phyloP scores from a whole-genome alignment of 2,888 invertebrate genomes.

The Macrophya annulata region DNA sequence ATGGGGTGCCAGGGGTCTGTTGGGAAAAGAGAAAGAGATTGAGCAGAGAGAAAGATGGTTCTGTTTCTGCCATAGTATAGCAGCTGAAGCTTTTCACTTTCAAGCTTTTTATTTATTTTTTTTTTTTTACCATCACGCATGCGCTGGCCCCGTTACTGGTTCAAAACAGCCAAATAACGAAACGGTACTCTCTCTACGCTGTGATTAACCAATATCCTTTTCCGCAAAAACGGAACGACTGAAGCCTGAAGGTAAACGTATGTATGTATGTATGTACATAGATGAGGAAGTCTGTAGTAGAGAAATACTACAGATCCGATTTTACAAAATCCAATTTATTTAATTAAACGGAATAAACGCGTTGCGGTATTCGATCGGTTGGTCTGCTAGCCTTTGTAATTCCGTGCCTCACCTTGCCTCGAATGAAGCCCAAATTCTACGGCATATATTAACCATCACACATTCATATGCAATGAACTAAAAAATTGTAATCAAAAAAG shows the following conservation, averaged over 20 bases:
- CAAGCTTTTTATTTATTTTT: background rate
- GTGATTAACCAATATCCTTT: conserved; percentile 52
- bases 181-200: conserved; percentile 23
- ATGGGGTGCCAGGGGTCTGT: conserved; percentile 12
- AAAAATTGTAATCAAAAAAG: background rate
- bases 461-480: background rate
- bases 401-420: background rate
- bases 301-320: conserved; percentile 42
- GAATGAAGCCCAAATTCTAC: background rate
- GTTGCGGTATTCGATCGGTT: conserved; percentile 43
- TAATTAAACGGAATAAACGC: conserved; percentile 60
- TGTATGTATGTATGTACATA: background rate
- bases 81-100: conserved; percentile 50
- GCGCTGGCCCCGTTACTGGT: background rate
- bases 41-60: background rate
- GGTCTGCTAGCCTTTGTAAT: conserved; percentile 13
- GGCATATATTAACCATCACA: background rate
- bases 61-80: conserved; percentile 27
- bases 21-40: background rate
- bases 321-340: conserved; percentile 52
- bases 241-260: conserved; percentile 25
- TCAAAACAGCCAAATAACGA: conserved; percentile 26
- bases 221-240: background rate
- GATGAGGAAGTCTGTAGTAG: background rate
- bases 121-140: background rate